phyloP scores from a whole-genome alignment of 1,140 invertebrate species.

The Phocides pigmalion region DNA sequence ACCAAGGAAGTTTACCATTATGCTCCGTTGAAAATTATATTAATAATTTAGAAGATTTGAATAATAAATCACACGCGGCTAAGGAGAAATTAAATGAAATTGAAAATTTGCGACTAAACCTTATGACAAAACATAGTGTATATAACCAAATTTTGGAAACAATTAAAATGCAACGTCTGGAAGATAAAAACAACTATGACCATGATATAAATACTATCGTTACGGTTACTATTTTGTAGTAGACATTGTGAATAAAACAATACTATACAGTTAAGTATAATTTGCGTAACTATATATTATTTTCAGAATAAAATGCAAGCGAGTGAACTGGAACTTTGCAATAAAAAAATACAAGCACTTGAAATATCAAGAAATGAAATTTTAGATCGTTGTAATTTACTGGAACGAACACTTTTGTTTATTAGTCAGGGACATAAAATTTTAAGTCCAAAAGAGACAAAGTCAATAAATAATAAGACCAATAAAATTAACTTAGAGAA shows the following conservation, averaged over 20 bases:
- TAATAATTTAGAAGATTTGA: conserved; percentile 58
- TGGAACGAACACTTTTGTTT: conserved; percentile 63
- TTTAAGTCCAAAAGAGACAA: conserved; percentile 18
- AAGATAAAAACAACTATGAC: conserved; percentile 57
- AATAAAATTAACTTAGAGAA: conserved; percentile 9
- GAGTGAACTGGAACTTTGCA: conserved; percentile 59
- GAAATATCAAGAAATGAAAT: conserved; percentile 55
- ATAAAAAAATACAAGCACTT: conserved; percentile 58
- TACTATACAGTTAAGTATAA: not conserved
- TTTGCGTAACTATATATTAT: not conserved
- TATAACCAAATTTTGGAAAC: conserved; percentile 68
- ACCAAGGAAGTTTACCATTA: conserved; percentile 70
- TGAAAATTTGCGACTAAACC: conserved; percentile 58
- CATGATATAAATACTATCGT: conserved; percentile 69
- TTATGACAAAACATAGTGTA: conserved; percentile 68
- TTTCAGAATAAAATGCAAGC: conserved; percentile 56
- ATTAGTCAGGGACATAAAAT: conserved; percentile 63
- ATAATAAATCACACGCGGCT: conserved; percentile 52
- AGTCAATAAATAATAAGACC: not conserved
- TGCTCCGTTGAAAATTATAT: conserved; percentile 68
- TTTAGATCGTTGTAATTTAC: conserved; percentile 55
- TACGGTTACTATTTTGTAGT: conserved; percentile 48
- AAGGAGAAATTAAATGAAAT: conserved; percentile 66
- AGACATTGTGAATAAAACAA: not conserved
- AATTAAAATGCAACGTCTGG: conserved; percentile 56